phyloP scores from a whole-genome alignment of 2,113 vertebrate species.

The Okapia johnstoni region DNA sequence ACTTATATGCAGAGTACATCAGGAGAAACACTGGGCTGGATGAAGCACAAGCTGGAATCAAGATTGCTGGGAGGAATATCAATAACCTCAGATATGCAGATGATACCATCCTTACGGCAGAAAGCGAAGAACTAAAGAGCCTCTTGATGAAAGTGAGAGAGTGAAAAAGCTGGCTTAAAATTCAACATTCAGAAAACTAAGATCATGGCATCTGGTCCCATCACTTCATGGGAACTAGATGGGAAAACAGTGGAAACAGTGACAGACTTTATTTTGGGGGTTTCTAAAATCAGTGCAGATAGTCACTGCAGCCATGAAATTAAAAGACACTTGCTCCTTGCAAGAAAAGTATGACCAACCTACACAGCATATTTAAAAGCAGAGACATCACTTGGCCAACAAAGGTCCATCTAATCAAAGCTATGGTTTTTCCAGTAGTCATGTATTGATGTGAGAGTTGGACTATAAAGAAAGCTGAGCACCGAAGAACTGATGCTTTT shows the following conservation, averaged over 20 bases:
- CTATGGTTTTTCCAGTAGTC: neutral
- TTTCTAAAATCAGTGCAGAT: neutral
- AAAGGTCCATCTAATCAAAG: neutral
- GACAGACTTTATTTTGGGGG: too few species aligned
- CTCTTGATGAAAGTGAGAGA: too few species aligned
- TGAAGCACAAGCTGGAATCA: too few species aligned
- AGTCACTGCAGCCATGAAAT: neutral
- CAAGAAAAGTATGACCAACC: neutral
- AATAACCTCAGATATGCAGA: too few species aligned
- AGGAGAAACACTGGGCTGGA: neutral
- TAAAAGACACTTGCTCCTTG: neutral
- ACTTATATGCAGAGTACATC: neutral
- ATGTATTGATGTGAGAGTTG: neutral
- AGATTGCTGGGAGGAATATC: too few species aligned
- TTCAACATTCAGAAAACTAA: neutral
- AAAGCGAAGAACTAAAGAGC: neutral
- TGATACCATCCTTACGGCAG: neutral
- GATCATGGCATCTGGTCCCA: neutral
- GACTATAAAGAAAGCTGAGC: neutral
- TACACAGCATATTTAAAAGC: neutral
- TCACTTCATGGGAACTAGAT: neutral
- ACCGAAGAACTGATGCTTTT: rapidly evolving
- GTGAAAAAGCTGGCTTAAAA: too few species aligned
- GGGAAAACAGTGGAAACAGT: neutral
- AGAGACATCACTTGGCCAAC: neutral